Percentiles rank a stretch among this genome's conserved stretches.
Evolutionary conservation across 2,797 vertebrate species (phyloP).

Genomic region (Eupleurogrammus muticus): DNA sequence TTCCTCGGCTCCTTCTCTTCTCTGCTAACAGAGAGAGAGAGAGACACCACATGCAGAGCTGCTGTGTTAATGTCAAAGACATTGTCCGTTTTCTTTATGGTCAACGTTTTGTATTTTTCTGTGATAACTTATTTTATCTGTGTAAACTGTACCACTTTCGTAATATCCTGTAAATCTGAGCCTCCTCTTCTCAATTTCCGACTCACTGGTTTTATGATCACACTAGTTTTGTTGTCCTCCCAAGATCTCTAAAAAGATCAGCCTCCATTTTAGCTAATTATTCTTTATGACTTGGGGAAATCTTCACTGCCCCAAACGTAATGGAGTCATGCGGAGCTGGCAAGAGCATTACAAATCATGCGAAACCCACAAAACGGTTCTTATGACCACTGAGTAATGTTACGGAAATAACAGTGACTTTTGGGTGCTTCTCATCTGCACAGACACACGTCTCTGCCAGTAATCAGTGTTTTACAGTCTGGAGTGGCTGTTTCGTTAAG

Average conservation of each 20-base stretch:
- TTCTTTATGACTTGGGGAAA: conserved; percentile 25
- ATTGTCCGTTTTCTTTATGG: conserved; percentile 35
- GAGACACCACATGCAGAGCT: conserved; percentile 57
- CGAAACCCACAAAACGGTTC: conserved; percentile 54
- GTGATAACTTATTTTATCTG: not conserved
- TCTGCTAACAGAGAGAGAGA: conserved; percentile 7
- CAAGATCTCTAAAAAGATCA: not conserved
- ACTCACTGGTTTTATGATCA: conserved; percentile 2
- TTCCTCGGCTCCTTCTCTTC: not conserved
- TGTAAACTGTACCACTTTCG: not conserved
- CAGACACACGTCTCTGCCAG: conserved; percentile 25
- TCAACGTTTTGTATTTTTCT: conserved; percentile 23
- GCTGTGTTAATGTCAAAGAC: conserved; percentile 54
- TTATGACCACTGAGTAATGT: conserved; percentile 64
- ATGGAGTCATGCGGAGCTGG: conserved; percentile 71
- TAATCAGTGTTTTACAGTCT: conserved; percentile 49
- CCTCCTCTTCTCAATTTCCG: not conserved
- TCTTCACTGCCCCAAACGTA: conserved; percentile 22
- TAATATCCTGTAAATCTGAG: not conserved
- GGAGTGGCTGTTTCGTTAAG: conserved; percentile 47
- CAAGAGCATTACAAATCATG: conserved; percentile 55
- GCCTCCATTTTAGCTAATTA: conserved; percentile 15
- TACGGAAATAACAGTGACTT: conserved; percentile 53
- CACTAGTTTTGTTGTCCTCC: conserved; percentile 5
- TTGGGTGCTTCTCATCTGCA: conserved; percentile 33